Conservation (phyloP, 2,113 vertebrate species). For the Sus scrofa region DNA sequence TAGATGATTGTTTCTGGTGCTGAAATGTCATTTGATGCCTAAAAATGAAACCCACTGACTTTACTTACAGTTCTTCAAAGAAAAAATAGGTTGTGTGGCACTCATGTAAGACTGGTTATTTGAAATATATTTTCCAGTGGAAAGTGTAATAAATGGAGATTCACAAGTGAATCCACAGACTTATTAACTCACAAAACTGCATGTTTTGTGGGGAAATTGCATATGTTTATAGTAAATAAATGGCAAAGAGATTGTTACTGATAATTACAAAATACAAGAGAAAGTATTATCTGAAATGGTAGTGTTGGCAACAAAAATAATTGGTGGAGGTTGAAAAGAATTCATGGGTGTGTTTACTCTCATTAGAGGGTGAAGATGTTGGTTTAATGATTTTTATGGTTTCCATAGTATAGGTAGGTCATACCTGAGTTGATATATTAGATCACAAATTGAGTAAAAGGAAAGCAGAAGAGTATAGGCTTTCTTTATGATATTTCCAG, state of each 20-base stretch:
- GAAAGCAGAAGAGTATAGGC: slow-evolving; percentile 9
- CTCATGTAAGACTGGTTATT: slow-evolving; percentile 14
- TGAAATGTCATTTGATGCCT: not conserved
- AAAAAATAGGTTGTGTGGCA: not conserved
- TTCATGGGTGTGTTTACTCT: not conserved
- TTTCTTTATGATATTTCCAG: slow-evolving; percentile 20
- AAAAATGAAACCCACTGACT: not conserved
- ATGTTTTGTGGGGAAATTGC: slow-evolving; percentile 7
- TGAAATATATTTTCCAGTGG: slow-evolving; percentile 23
- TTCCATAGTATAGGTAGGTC: not conserved
- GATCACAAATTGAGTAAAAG: slow-evolving; percentile 6
- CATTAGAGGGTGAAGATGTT: not conserved
- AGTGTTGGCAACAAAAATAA: not conserved
- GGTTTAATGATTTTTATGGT: not conserved
- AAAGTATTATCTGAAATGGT: slow-evolving; percentile 1
- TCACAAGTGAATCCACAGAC: not conserved
- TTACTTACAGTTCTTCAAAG: not conserved
- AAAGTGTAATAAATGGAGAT: slow-evolving; percentile 21
- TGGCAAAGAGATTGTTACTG: not conserved
- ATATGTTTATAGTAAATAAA: slow-evolving; percentile 30
- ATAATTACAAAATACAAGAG: not conserved
- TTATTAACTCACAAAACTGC: not conserved
- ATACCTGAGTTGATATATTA: not conserved
- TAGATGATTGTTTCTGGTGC: not conserved
- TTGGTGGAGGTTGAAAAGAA: not conserved